Evolutionary conservation across 1,140 invertebrate genomes (phyloP), one percentile per base, ranked within the genome.

Genomic region (Steinernema khuongi): DNA sequence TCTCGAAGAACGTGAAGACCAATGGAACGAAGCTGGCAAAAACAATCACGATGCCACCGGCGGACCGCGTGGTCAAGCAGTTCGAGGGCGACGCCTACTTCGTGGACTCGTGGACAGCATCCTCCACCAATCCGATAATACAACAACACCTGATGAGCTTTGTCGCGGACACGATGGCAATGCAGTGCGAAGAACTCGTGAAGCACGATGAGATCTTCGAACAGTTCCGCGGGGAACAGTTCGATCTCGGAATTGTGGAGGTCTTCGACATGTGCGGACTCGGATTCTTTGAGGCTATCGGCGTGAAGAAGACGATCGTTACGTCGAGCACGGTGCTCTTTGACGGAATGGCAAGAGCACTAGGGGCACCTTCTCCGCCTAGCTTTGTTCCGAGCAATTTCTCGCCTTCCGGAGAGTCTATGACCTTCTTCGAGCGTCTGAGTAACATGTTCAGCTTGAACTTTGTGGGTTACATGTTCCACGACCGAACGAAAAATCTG

Each of bases 161-260:
- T 22, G 50, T 60, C 4, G 50, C 50, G 7, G 50, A 60, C 50
- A 60, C 50, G 11, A 60, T 60, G 50, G 50, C 50, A 22, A 41
- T 41, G 36, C 36, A 41, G 36, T 41, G 36, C 36, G 36, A 41
- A 22, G 50, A 60, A 60, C 50, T 60, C 11, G 11, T 60, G 50
- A 7, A 60, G 50, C 50, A 60, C 50, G 50, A 60, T 22, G 50
- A 60, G 22, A 60, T 60, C 22, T 60, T 60, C 19, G 50, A 60
- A 26, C 11, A 22, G 2, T 60, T 60, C 11, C 50, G 50, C 4
- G 26, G 26, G 11, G 50, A 26, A 22, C 4, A 60, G 26, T 60
- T 60, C 22, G 50, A 60, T 22, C 26, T 60, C 14, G 50, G 50
- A 60, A 60, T 60, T 22, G 11, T 60, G 50, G 22, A 60, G 22